Evolutionary conservation across 2,113 vertebrate genomes (phyloP).

Genomic region (Ictalurus punctatus): DNA sequence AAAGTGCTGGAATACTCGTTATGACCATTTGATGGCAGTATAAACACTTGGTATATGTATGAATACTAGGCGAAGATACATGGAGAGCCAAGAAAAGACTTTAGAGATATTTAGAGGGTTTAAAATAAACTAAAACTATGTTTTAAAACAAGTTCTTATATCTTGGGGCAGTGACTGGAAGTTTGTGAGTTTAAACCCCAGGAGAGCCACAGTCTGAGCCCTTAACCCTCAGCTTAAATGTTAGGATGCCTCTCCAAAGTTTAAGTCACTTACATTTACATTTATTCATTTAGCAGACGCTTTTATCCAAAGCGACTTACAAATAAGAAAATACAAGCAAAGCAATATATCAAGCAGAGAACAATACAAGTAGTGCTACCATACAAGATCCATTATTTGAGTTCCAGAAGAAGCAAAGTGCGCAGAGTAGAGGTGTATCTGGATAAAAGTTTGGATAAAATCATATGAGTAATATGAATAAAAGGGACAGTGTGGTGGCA

Average conservation of each 20-base stretch:
- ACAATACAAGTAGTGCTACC: no score
- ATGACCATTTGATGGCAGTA: conserved; percentile 29
- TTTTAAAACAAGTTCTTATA: neutral
- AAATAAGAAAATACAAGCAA: no score
- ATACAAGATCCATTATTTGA: no score
- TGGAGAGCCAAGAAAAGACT: neutral
- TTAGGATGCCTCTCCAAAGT: neutral
- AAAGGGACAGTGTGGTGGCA: neutral
- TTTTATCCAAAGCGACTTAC: no score
- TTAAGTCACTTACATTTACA: neutral
- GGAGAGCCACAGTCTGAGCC: neutral
- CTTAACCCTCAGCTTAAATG: neutral
- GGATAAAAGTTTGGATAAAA: neutral
- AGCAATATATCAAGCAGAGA: no score
- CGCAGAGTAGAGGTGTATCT: no score
- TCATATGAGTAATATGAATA: neutral
- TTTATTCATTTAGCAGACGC: no score
- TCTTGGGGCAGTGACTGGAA: neutral
- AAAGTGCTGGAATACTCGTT: neutral
- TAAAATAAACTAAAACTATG: neutral
- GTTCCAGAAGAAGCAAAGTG: no score
- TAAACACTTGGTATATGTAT: neutral
- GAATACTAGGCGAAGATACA: neutral
- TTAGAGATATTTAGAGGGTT: neutral
- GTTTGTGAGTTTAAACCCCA: neutral